Conservation (phyloP, 2,113 vertebrate genomes). For the Chrysemys picta region DNA sequence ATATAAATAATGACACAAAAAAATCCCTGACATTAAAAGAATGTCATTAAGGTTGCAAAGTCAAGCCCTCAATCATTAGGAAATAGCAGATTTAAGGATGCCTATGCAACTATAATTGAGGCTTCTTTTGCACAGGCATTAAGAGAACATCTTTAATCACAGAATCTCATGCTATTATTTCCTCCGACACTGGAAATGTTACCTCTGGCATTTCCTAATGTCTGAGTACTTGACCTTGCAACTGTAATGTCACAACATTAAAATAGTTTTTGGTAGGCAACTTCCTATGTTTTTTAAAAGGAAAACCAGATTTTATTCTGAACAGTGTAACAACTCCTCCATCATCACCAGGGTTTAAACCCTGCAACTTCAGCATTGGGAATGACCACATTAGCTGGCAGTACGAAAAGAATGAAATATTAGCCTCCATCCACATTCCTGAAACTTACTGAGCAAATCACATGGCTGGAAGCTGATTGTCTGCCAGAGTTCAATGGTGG, state of each 20-base stretch:
- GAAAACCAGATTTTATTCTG: rapidly evolving
- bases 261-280: background rate
- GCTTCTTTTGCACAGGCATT: background rate
- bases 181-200: background rate
- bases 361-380: background rate
- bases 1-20: conserved; percentile 54
- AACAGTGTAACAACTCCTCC: background rate
- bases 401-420: background rate
- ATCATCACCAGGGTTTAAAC: background rate
- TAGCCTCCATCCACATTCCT: background rate
- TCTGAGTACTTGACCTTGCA: background rate
- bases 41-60: conserved; percentile 54
- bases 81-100: conserved; percentile 31
- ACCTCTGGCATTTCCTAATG: background rate
- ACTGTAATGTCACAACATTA: background rate
- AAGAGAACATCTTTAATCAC: background rate
- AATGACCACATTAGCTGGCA: background rate
- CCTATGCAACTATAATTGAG: conserved; percentile 15
- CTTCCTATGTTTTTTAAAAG: background rate
- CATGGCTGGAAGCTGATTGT: background rate
- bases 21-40: conserved; percentile 14
- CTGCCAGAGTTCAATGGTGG: background rate
- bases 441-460: background rate
- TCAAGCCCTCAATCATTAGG: conserved; percentile 23
- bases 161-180: background rate